These are phyloP conservation scores for Drosophila nr. perissopoda DNA, from an alignment of 2,888 invertebrate species.

Conservation along the genomic window DNA sequence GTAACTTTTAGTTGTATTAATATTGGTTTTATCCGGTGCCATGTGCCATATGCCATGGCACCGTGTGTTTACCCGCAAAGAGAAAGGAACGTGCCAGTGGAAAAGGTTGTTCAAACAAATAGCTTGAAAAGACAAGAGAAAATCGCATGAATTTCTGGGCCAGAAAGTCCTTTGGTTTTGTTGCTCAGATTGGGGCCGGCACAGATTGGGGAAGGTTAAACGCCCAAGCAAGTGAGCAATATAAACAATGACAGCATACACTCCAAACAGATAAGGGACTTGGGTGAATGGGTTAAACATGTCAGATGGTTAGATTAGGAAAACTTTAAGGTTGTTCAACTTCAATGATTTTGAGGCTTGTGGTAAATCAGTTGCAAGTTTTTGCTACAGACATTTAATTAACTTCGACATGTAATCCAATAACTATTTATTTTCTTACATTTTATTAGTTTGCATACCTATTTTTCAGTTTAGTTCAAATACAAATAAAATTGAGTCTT, in stretches of 20 bases:
- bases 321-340: slow-evolving; percentile 15
- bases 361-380: background rate
- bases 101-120: slow-evolving; percentile 76
- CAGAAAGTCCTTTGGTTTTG: slow-evolving; percentile 41
- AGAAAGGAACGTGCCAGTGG: slow-evolving; percentile 12
- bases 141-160: slow-evolving; percentile 42
- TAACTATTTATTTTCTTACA: background rate
- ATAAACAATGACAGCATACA: slow-evolving; percentile 59
- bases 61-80: slow-evolving; percentile 18
- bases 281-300: slow-evolving; percentile 19
- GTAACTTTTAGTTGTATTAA: slow-evolving; percentile 59
- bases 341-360: background rate
- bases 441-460: background rate
- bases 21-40: slow-evolving; percentile 62
- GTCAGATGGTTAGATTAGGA: slow-evolving; percentile 31
- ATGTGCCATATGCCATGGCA: slow-evolving; percentile 29
- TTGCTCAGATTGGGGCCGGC: slow-evolving; percentile 34
- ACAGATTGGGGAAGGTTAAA: slow-evolving; percentile 61
- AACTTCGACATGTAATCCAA: background rate
- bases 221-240: slow-evolving; percentile 74
- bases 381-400: background rate
- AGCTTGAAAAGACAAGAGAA: slow-evolving; percentile 71
- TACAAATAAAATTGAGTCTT: background rate
- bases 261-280: slow-evolving; percentile 59
- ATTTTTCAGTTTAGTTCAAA: background rate